Evolutionary conservation across 1,140 invertebrate genomes (phyloP).

Genomic region (Trissolcus basalis): DNA sequence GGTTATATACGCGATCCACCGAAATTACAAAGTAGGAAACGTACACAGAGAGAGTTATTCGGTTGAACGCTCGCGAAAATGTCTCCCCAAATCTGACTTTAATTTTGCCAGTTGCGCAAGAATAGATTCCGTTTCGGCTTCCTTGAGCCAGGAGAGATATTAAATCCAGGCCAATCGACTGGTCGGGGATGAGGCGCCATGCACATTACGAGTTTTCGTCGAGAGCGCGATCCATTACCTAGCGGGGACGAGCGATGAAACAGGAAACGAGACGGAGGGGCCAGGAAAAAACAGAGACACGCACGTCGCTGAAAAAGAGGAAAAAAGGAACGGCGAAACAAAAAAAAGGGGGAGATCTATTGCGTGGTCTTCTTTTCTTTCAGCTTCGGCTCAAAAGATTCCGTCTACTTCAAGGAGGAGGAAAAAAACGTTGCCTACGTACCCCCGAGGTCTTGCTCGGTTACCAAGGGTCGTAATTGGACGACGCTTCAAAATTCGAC

Average conservation of each 20-base stretch:
- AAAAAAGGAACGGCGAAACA: conserved; percentile 21
- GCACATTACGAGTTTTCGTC: background rate
- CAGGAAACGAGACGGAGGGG: conserved; percentile 8
- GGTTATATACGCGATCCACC: background rate
- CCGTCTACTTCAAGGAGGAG: conserved; percentile 17
- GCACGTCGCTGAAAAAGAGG: conserved; percentile 17
- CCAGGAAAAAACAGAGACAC: conserved; percentile 26
- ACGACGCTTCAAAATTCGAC: conserved; percentile 42
- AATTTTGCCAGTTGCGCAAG: conserved; percentile 17
- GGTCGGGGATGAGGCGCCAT: background rate
- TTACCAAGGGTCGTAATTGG: conserved; percentile 46
- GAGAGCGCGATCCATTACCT: no score
- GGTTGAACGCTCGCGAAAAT: conserved; percentile 10
- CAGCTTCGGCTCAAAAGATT: conserved; percentile 33
- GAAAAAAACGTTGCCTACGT: conserved; percentile 34
- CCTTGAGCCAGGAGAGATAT: conserved; percentile 23
- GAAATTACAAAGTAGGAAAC: background rate
- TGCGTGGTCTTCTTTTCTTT: conserved; percentile 38
- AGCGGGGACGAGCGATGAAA: conserved; percentile 22
- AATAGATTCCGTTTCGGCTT: conserved; percentile 14
- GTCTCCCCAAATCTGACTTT: conserved; percentile 9
- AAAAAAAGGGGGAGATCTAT: conserved; percentile 33
- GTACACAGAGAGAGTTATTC: background rate
- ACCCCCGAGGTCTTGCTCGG: conserved; percentile 35
- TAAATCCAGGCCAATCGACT: conserved; percentile 32